Conservation (phyloP, 1,140 invertebrate genomes). For the Acromyrmex echinatior region DNA sequence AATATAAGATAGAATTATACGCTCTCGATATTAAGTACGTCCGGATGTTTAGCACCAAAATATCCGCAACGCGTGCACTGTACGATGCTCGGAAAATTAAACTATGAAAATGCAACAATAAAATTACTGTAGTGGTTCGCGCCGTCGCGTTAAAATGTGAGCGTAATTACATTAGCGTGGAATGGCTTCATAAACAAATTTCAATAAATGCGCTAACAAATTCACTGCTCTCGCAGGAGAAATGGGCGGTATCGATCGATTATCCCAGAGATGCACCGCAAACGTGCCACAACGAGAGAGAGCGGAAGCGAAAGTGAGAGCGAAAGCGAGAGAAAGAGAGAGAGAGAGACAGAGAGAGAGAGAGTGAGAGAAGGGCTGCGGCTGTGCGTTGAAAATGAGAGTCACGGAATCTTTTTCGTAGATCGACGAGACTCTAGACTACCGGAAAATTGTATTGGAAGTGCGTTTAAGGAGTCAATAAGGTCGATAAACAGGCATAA, state of each 20-base stretch:
- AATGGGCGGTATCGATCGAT: conserved; percentile 63
- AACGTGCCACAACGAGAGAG: conserved; percentile 1
- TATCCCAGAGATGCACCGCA: conserved; percentile 38
- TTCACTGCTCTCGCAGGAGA: conserved; percentile 46
- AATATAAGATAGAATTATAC: conserved; percentile 49
- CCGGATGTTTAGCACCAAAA: conserved; percentile 58
- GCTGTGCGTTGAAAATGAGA: conserved; percentile 47
- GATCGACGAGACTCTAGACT: conserved; percentile 29
- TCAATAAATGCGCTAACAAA: conserved; percentile 63
- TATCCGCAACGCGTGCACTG: conserved; percentile 6
- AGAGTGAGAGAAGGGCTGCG: background rate
- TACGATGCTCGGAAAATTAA: conserved; percentile 62
- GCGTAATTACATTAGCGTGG: conserved; percentile 67
- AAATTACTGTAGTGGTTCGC: conserved; percentile 65
- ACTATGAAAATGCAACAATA: conserved; percentile 68
- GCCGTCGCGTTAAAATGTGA: conserved; percentile 53
- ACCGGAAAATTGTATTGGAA: conserved; percentile 68
- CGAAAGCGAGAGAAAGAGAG: too few species aligned
- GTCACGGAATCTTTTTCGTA: conserved; percentile 36
- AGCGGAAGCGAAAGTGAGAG: background rate
- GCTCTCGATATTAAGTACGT: conserved; percentile 39
- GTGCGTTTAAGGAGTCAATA: conserved; percentile 72
- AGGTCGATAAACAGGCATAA: conserved; percentile 76
- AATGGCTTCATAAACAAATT: conserved; percentile 72
- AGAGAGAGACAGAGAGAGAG: background rate